Percentiles rank a stretch among this genome's conserved stretches.
phyloP scores from a whole-genome alignment of 2,888 invertebrate genomes.

The Eucera pruinosa region DNA sequence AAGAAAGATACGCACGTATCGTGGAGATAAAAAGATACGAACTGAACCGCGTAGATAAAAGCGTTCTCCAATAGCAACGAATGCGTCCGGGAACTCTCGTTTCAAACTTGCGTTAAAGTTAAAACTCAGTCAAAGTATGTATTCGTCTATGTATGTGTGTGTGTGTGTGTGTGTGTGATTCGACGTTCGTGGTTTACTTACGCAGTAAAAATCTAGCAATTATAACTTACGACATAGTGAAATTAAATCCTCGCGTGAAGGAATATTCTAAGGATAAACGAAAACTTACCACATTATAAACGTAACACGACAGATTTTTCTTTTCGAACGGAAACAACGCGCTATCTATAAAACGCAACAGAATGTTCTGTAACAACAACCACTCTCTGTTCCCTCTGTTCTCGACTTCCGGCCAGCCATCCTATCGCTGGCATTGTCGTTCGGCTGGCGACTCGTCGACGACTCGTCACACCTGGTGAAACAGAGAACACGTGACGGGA shows the following conservation, averaged over 20 bases:
- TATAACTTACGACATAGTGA: conserved; percentile 44
- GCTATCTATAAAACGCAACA: conserved; percentile 42
- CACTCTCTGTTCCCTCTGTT: conserved; percentile 39
- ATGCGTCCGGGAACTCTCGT: too few species aligned
- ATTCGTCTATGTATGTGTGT: not conserved
- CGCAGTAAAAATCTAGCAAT: conserved; percentile 27
- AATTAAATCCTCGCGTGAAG: too few species aligned
- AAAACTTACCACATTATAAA: conserved; percentile 56
- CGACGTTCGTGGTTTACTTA: conserved; percentile 20
- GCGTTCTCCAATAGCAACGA: too few species aligned
- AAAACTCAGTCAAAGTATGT: conserved; percentile 1
- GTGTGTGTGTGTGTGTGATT: not conserved
- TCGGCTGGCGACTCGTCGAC: conserved; percentile 79
- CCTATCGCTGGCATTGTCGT: conserved; percentile 75
- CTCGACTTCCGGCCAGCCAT: conserved; percentile 73
- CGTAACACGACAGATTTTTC: conserved; percentile 33
- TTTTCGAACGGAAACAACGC: conserved; percentile 26
- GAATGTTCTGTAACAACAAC: conserved; percentile 22
- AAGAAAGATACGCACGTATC: not conserved
- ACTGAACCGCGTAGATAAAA: too few species aligned
- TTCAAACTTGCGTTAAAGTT: too few species aligned
- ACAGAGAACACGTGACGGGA: conserved; percentile 69
- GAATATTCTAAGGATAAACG: conserved; percentile 46
- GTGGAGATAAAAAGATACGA: too few species aligned
- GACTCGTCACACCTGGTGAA: conserved; percentile 80